Percentiles rank a stretch among this genome's conserved stretches.
Conservation (phyloP, 1,140 invertebrate species). For the Meloidogyne hapla region DNA sequence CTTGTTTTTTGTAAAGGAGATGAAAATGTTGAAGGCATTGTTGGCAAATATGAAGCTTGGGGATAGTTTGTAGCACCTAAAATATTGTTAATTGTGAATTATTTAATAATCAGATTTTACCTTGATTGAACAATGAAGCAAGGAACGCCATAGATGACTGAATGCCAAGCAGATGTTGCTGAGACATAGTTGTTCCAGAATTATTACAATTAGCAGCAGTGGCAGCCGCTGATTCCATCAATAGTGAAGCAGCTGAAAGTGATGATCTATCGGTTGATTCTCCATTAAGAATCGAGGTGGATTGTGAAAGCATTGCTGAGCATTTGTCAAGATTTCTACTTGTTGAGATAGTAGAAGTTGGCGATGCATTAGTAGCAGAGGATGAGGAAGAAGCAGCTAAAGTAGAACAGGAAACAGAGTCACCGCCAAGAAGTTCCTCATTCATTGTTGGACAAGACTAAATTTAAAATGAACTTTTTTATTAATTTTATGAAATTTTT, state of each 20-base stretch:
- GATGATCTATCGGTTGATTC: not conserved
- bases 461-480: not conserved
- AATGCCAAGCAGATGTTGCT: not conserved
- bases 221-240: slow-evolving; percentile 7
- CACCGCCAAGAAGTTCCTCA: slow-evolving; percentile 3
- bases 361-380: no score
- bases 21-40: not conserved
- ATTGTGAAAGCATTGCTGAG: not conserved
- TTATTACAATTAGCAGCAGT: not conserved
- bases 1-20: not conserved
- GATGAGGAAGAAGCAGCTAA: not conserved
- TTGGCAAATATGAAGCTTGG: not conserved
- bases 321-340: no score
- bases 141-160: no score
- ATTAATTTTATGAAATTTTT: no score
- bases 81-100: not conserved
- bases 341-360: no score
- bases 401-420: not conserved
- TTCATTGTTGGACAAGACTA: slow-evolving; percentile 20
- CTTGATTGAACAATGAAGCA: no score
- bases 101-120: not conserved
- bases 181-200: not conserved
- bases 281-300: not conserved
- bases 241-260: not conserved
- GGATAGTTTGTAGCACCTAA: not conserved